phyloP scores from a whole-genome alignment of 1,140 invertebrate genomes.

The Diorhabda elongata region DNA sequence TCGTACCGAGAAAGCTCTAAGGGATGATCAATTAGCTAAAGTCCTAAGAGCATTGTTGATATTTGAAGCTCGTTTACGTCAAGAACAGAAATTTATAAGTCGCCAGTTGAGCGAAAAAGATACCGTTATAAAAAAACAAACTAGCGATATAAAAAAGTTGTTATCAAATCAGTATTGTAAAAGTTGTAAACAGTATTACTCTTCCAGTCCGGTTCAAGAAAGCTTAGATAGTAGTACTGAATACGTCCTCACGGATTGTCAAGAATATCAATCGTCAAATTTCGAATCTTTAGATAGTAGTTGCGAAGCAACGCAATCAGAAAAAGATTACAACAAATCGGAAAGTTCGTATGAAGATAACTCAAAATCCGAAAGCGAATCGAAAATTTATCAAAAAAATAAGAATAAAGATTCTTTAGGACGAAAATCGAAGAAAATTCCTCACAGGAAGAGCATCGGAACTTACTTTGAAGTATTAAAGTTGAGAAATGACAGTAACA shows the following conservation, averaged over 20 bases:
- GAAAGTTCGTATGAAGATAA: conserved; percentile 49
- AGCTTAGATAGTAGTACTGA: conserved; percentile 57
- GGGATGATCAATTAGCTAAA: conserved; percentile 63
- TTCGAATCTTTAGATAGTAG: conserved; percentile 55
- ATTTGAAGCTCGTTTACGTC: conserved; percentile 66
- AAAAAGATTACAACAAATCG: conserved; percentile 47
- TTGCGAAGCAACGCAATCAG: conserved; percentile 53
- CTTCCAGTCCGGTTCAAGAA: conserved; percentile 53
- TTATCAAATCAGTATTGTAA: conserved; percentile 51
- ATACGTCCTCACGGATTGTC: conserved; percentile 49
- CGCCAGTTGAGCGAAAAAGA: conserved; percentile 66
- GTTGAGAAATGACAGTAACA: conserved; percentile 51
- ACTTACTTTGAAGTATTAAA: conserved; percentile 52
- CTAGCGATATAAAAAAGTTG: conserved; percentile 63
- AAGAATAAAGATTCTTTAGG: conserved; percentile 51
- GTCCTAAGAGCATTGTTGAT: conserved; percentile 65
- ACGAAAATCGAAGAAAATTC: conserved; percentile 53
- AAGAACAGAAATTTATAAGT: conserved; percentile 69
- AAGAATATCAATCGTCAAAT: conserved; percentile 42
- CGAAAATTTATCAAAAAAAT: conserved; percentile 59
- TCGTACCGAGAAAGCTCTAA: conserved; percentile 55
- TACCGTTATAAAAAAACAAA: conserved; percentile 64
- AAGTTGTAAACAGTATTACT: conserved; percentile 55
- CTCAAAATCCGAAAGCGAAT: conserved; percentile 44
- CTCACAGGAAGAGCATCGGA: conserved; percentile 51